Base-by-base conservation (phyloP, 92 coral and sea anemone genomes). In the Paramuricea clavata region DNA sequence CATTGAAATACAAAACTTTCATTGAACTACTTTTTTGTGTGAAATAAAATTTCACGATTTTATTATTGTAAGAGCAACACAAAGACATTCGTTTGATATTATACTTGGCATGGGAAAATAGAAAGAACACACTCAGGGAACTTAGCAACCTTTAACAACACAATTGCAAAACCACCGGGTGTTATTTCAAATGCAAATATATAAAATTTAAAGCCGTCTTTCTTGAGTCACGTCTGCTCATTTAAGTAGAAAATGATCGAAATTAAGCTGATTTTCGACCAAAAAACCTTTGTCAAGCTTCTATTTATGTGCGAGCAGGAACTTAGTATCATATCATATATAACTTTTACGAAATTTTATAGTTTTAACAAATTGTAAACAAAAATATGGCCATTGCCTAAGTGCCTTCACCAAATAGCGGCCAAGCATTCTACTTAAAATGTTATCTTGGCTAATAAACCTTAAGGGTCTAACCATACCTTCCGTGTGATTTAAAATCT, bases 401-500 rank as follows among this genome's bases (percentile, higher is more conserved):
- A 39, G 44, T 47, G 52, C 13, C 17, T 12, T 2, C 16, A 2
- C 19, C 5, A 3, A 9, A 54, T 54, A 28, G 19, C n/a, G n/a
- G 5, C 19, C 22, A 28, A 12, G 4, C 13, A 26, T 64, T 65
- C 6, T 13, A 65, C 39, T 31, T 27, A 65, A 27, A 60, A 22
- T 60, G 6, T 15, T 12, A 60, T 22, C 39, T 65, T 2, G 28
- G 39, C 39, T 31, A 27, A n/a, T 13, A 62, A 19, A 65, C 34
- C 28, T 68, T 30, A 50, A 42, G 21, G 17, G 49, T 19, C 33
- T 34, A 47, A 22, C 27, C 94, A 65, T 81, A 95, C 98, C 98
- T 90, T 78, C 91, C 93, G 27, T 85, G 86, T 4, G 99, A 95
- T 64, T 83, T 86, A 77, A 96, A 96, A 76, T 94, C 81, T 13